A percentile compares a stretch with the other conserved stretches of the same genome.
phyloP scores from a whole-genome alignment of 2,888 invertebrate genomes.

The Cinara cedri region DNA sequence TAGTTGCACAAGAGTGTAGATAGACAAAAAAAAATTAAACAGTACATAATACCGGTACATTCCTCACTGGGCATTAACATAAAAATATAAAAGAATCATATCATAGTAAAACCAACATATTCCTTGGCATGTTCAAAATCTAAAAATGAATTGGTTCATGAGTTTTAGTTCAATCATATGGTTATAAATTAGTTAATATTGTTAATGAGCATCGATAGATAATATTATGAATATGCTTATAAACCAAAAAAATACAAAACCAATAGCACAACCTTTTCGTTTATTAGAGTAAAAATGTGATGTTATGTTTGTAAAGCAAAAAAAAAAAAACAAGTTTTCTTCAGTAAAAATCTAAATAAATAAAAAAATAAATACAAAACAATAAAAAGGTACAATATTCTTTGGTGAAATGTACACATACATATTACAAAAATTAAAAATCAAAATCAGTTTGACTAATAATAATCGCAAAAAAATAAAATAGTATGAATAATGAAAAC shows the following conservation, averaged over 20 bases:
- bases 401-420: constrained; percentile 43
- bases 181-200: too few relatives aligned
- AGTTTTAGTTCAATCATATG: too few relatives aligned
- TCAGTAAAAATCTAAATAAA: background rate
- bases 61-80: too few relatives aligned
- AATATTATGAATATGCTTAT: too few relatives aligned
- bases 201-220: too few relatives aligned
- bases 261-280: constrained; percentile 44
- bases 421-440: constrained; percentile 26
- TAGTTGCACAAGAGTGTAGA: too few relatives aligned
- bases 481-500: constrained; percentile 34
- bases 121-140: too few relatives aligned
- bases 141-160: too few relatives aligned
- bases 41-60: too few relatives aligned
- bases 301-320: constrained; percentile 49
- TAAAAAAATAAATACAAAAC: constrained; percentile 3
- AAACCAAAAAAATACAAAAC: constrained; percentile 15
- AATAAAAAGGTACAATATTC: constrained; percentile 46
- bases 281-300: constrained; percentile 54
- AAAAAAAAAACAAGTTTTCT: constrained; percentile 12
- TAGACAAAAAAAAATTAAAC: too few relatives aligned
- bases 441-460: constrained; percentile 16
- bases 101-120: too few relatives aligned
- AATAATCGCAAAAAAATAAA: constrained; percentile 11
- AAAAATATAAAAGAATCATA: too few relatives aligned